Evolutionary conservation across 64 coral and sea anemone genomes (phyloP), one percentile per base, ranked within the genome.

Genomic region (Stichodactyla mertensii): DNA sequence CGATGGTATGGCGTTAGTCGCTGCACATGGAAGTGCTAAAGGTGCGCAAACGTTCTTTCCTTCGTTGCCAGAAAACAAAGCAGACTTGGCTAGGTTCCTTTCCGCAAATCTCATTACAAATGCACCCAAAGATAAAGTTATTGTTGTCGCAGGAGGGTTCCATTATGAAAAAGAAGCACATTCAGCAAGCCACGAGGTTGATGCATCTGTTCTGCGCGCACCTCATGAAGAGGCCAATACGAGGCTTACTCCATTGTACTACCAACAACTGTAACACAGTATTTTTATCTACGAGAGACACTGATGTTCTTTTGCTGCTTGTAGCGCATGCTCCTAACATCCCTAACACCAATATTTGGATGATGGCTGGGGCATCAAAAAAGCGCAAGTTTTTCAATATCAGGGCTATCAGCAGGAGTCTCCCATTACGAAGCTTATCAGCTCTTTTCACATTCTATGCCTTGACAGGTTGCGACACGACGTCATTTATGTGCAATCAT

Each of bases 281-380:
- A 80, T 80, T 90, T 87, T 54, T 94, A 90, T 94, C 66, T 22
- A 66, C 78, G 84, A 90, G 88, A 84, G 88, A 94, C 36, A 94
- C 88, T 8, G 92, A 94, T 67, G 92, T 94, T 3, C 52, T 94
- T 14, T 94, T 94, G 81, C 92, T 90, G 87, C 80, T 90, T 84
- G 16, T 91, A 51, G 88, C 86, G 10, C 86, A 87, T 88, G 8
- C 88, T 12, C 24, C 85, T 16, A 26, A 61, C 54, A 94, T 85
- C 36, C 88, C 88, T 54, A 83, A 78, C 70, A 10, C 85, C 28
- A 94, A 90, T 84, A 1, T 88, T 53, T 88, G 51, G 64, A 91
- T 94, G 92, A 94, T 94, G 92, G 85, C 88, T 67, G 89, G 89
- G 80, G 87, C 89, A 53, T 74, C 84, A 20, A 16, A 28, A 52